phyloP scores from a whole-genome alignment of 2,888 invertebrate genomes.

The Asteroscopus sphinx region DNA sequence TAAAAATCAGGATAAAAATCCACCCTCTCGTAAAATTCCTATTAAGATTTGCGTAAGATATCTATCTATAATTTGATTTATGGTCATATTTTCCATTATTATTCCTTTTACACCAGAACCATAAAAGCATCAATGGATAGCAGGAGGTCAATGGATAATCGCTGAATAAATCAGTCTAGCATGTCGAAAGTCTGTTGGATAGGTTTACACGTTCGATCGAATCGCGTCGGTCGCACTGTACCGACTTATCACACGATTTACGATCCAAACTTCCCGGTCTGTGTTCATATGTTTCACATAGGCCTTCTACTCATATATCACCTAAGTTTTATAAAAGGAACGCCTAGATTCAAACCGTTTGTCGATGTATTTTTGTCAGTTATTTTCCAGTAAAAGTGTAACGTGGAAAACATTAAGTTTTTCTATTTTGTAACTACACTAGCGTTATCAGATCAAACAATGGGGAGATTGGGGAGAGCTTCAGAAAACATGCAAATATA shows the following conservation, averaged over 20 bases:
- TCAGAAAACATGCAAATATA: constrained; percentile 10
- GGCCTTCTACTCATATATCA: constrained; percentile 59
- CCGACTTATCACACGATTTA: constrained; percentile 69
- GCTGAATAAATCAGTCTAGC: constrained; percentile 37
- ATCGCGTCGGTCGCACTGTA: constrained; percentile 43
- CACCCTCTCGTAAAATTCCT: no score
- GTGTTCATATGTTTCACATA: constrained; percentile 65
- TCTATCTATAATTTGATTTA: no score
- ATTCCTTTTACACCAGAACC: not conserved
- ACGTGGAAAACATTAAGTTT: no score
- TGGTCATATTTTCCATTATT: not conserved
- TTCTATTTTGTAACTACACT: no score
- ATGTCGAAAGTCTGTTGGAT: constrained; percentile 23
- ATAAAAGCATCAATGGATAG: constrained; percentile 2
- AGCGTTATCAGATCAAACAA: not conserved
- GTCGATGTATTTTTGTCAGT: constrained; percentile 17
- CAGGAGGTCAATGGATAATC: constrained; percentile 27
- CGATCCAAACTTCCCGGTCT: constrained; percentile 64
- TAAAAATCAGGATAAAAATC: no score
- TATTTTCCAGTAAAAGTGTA: constrained; percentile 11
- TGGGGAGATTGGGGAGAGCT: constrained; percentile 4
- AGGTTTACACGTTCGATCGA: constrained; percentile 32
- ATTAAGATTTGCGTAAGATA: no score
- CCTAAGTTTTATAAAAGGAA: constrained; percentile 56
- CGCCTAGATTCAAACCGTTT: constrained; percentile 24